Conservation (phyloP, 2,797 vertebrate species). For the Eulemur coronatus region DNA sequence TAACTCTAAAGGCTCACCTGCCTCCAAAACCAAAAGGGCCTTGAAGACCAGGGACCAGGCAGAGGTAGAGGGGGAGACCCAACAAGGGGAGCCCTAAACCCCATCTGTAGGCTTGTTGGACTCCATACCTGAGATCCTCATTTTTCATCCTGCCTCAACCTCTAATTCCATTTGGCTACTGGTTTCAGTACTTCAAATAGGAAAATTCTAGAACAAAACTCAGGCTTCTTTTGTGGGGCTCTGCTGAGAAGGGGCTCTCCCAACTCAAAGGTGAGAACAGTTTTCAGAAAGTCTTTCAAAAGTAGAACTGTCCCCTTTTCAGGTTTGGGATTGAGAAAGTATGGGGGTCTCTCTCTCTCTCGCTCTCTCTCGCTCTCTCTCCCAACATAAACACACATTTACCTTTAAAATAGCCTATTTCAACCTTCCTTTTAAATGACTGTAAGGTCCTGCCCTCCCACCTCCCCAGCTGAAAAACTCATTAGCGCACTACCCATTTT, state of each 20-base stretch:
- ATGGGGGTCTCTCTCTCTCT: background rate
- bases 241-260: background rate
- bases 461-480: background rate
- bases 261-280: background rate
- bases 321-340: background rate
- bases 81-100: accelerated
- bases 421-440: background rate
- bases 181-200: background rate
- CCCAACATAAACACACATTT: background rate
- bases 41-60: background rate
- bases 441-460: background rate
- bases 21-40: background rate
- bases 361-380: background rate
- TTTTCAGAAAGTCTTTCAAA: background rate
- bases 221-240: background rate
- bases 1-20: background rate
- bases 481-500: accelerated
- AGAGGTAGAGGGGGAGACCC: background rate
- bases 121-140: background rate
- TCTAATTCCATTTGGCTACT: background rate
- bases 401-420: background rate
- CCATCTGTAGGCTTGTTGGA: background rate
- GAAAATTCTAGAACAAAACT: slow-evolving; percentile 45
- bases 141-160: background rate
- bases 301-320: background rate